Conservation (phyloP, 1,140 invertebrate species). For the Oryctes rhinoceros region DNA sequence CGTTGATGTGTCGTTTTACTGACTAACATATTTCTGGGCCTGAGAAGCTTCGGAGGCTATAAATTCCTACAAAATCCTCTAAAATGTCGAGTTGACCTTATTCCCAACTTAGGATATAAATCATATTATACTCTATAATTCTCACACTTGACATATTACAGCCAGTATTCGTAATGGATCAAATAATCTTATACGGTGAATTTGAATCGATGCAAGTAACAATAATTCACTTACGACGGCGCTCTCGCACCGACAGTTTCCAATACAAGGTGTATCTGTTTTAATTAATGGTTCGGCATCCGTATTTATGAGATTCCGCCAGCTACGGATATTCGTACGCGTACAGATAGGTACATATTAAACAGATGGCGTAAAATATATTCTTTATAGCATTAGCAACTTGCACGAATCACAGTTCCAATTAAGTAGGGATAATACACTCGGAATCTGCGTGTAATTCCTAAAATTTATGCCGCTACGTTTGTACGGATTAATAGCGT, state of each 20-base stretch:
- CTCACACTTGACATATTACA: slow-evolving; percentile 41
- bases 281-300: slow-evolving; percentile 30
- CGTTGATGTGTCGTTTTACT: background rate
- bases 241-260: slow-evolving; percentile 1
- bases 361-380: slow-evolving; percentile 13
- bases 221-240: slow-evolving; percentile 30
- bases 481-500: too few species aligned
- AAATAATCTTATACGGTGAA: slow-evolving; percentile 36
- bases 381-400: slow-evolving; percentile 15
- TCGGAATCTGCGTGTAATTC: background rate
- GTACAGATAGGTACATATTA: slow-evolving; percentile 9
- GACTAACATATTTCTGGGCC: slow-evolving; percentile 8
- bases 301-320: slow-evolving; percentile 24
- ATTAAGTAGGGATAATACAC: slow-evolving; percentile 4
- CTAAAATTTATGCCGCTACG: background rate
- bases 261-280: slow-evolving; percentile 34
- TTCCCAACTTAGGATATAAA: slow-evolving; percentile 33
- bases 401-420: background rate
- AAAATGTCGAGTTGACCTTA: slow-evolving; percentile 41
- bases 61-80: slow-evolving; percentile 38
- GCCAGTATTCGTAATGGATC: slow-evolving; percentile 40
- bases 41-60: slow-evolving; percentile 29
- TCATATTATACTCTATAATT: slow-evolving; percentile 40
- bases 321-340: background rate
- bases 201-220: slow-evolving; percentile 33